Evolutionary conservation across 2,888 invertebrate genomes (phyloP).

Genomic region (Diploptera punctata): DNA sequence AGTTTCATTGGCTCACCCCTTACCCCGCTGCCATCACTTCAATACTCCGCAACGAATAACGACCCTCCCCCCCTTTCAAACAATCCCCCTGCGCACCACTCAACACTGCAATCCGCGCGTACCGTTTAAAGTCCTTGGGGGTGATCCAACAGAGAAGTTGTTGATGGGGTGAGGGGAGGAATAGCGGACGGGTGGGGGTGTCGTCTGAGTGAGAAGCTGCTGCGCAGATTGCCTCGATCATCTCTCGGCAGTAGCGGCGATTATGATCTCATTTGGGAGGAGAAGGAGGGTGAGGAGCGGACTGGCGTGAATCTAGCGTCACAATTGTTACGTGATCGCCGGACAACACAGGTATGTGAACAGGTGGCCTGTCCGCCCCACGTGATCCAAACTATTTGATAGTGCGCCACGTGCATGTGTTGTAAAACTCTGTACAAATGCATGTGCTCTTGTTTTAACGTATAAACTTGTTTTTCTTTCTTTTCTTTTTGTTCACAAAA

Average conservation of each 20-base stretch:
- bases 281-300: slow-evolving; percentile 15
- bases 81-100: slow-evolving; percentile 15
- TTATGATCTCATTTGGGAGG: slow-evolving; percentile 41
- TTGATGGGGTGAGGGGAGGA: slow-evolving; percentile 21
- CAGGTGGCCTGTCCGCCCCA: neutral
- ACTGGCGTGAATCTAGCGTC: neutral
- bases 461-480: too few relatives aligned
- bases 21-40: slow-evolving; percentile 26
- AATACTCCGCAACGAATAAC: slow-evolving; percentile 31
- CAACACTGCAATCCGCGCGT: slow-evolving; percentile 22
- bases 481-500: too few relatives aligned
- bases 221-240: slow-evolving; percentile 59
- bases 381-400: too few relatives aligned
- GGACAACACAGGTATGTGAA: slow-evolving; percentile 8
- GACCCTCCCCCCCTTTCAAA: slow-evolving; percentile 26
- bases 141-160: slow-evolving; percentile 37
- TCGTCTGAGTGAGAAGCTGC: slow-evolving; percentile 39
- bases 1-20: slow-evolving; percentile 26
- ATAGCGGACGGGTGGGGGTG: slow-evolving; percentile 17
- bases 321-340: slow-evolving; percentile 5
- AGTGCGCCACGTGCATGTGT: too few relatives aligned
- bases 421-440: too few relatives aligned
- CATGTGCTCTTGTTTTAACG: too few relatives aligned
- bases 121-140: slow-evolving; percentile 39
- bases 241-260: slow-evolving; percentile 50